Evolutionary conservation across 2,113 vertebrate genomes (phyloP).

Genomic region (Bungarus multicinctus): DNA sequence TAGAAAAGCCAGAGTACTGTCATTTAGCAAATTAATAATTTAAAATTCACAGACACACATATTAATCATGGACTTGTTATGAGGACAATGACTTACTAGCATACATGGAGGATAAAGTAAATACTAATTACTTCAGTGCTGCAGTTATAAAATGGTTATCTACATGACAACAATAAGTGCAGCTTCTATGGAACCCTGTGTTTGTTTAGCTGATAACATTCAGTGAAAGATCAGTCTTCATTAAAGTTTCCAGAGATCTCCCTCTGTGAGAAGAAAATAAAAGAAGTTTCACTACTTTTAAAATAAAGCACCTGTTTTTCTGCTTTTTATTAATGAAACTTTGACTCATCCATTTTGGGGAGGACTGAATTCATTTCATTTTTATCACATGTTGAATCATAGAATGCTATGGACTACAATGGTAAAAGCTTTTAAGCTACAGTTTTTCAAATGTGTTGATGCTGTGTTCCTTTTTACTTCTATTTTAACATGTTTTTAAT

Average conservation of each 20-base stretch:
- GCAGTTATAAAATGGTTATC: conserved; percentile 51
- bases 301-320: neutral
- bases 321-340: neutral
- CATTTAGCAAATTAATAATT: conserved; percentile 61
- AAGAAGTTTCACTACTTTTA: neutral
- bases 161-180: conserved; percentile 31
- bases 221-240: conserved; percentile 5
- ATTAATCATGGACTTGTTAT: conserved; percentile 59
- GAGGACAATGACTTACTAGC: conserved; percentile 54
- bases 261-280: neutral
- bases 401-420: neutral
- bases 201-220: conserved; percentile 26
- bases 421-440: neutral
- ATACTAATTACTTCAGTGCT: conserved; percentile 53
- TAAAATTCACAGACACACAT: conserved; percentile 48
- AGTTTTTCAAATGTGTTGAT: neutral
- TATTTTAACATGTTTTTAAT: neutral
- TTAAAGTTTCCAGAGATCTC: neutral
- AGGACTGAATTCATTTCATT: neutral
- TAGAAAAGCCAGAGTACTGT: conserved; percentile 35
- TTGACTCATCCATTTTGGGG: neutral
- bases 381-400: neutral
- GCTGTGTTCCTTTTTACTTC: neutral
- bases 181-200: neutral
- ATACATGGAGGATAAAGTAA: conserved; percentile 48